Evolutionary conservation across 2,888 invertebrate species (phyloP), one percentile per base, ranked within the genome.

Genomic region (Anarsia innoxiella): DNA sequence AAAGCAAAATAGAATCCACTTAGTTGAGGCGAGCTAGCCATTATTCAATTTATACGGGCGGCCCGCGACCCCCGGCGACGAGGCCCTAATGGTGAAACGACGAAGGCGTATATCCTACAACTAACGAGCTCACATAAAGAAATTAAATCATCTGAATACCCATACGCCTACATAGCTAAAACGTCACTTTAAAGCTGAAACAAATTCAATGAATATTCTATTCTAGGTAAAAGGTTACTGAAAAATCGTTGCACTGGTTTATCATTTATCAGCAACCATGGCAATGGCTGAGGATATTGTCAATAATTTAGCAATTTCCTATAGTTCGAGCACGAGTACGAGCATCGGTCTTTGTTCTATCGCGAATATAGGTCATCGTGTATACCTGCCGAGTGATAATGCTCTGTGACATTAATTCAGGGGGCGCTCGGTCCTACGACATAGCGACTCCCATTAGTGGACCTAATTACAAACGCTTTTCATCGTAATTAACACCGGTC

Each of bases 1-100:
- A 69, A 66, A 65, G 64, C 66, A 66, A 72, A 75, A 74, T 69
- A 70, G 69, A 73, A 70, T 73, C 74, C 74, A 73, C 68, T 77
- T 75, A 76, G 73, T 56, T 54, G 64, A 59, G 65, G 63, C 66
- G 62, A 61, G 63, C 63, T 62, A 45, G 68, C 64, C 65, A 73
- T 83, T 78, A 80, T 78, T 80, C 77, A 78, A 80, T 80, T 78
- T 77, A 59, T 59, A 52, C 53, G 53, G 61, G 58, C 61, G 53
- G 49, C 45, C 53, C 50, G 61, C 56, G 52, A 51, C 52, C 55
- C 59, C 55, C 62, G 61, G 59, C 52, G 4, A 19, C 19, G 19
- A 8, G 51, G 15, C 11, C 14, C 11, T 32, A 36, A 33, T 33
- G 13, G 34, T 23, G 19, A 14, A 32, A 31, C 26, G 26, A 37